A percentile compares a stretch with the other conserved stretches of the same genome.
phyloP scores from a whole-genome alignment of 1,140 invertebrate species.

The Whitmania pigra region DNA sequence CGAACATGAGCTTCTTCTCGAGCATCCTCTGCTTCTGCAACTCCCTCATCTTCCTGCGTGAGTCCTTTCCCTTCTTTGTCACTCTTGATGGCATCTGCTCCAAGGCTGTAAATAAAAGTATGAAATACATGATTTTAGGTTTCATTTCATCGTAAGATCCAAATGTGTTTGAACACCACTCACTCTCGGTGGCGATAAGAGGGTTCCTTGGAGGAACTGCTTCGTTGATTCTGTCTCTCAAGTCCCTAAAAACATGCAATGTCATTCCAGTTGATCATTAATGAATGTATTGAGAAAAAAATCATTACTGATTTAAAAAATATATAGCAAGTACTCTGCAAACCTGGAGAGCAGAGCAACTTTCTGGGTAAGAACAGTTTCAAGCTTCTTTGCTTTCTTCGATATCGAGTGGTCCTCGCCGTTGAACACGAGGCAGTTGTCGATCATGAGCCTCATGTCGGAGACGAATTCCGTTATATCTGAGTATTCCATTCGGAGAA shows the following conservation, averaged over 20 bases:
- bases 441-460: conserved; percentile 46
- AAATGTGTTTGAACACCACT: no score
- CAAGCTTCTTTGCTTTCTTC: conserved; percentile 43
- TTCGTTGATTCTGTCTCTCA: no score
- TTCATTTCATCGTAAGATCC: no score
- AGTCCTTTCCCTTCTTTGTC: no score
- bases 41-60: conserved; percentile 29
- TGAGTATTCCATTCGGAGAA: conserved; percentile 39
- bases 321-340: not conserved
- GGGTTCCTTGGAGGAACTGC: no score
- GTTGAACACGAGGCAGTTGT: conserved; percentile 48
- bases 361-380: conserved; percentile 46
- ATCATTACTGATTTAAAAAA: no score
- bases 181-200: no score
- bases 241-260: not conserved
- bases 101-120: no score
- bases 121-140: no score
- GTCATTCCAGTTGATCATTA: not conserved
- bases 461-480: conserved; percentile 43
- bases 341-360: conserved; percentile 43
- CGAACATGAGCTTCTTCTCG: conserved; percentile 34
- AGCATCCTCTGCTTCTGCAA: conserved; percentile 35
- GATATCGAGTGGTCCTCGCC: conserved; percentile 44
- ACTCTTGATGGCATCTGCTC: no score
- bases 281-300: not conserved